Evolutionary conservation across 2,113 vertebrate genomes (phyloP).

Genomic region (Pelobates fuscus): DNA sequence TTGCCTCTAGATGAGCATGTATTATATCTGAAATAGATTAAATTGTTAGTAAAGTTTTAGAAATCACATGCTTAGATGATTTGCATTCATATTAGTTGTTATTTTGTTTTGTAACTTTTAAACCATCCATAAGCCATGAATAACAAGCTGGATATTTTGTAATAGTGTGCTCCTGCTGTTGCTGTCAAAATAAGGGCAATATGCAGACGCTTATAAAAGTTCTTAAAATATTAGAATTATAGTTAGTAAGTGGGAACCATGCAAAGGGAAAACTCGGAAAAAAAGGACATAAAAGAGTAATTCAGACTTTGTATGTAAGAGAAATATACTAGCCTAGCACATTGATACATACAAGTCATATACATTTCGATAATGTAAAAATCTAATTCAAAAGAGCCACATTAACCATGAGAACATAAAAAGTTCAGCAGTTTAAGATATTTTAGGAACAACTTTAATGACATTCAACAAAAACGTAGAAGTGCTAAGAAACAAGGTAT

Average conservation of each 20-base stretch:
- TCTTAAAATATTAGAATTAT: neutral
- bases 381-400: too few species aligned
- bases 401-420: too few species aligned
- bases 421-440: too few species aligned
- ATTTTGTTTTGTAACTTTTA: conserved; percentile 13
- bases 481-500: too few species aligned
- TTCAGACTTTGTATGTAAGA: neutral
- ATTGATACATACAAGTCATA: too few species aligned
- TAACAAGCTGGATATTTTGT: conserved; percentile 29
- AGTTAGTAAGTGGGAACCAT: conserved; percentile 27
- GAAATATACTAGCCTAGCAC: too few species aligned
- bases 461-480: too few species aligned
- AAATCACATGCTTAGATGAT: neutral
- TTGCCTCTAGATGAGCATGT: too few species aligned
- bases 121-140: conserved; percentile 45
- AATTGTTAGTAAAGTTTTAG: too few species aligned
- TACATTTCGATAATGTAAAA: too few species aligned
- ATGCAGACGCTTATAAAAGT: neutral
- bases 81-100: neutral
- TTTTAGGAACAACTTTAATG: too few species aligned
- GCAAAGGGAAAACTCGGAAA: conserved; percentile 17
- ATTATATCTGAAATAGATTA: too few species aligned
- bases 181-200: conserved; percentile 43
- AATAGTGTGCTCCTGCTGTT: conserved; percentile 31
- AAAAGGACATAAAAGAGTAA: neutral